phyloP scores from a whole-genome alignment of 2,113 vertebrate species.

The Heterocephalus glaber region DNA sequence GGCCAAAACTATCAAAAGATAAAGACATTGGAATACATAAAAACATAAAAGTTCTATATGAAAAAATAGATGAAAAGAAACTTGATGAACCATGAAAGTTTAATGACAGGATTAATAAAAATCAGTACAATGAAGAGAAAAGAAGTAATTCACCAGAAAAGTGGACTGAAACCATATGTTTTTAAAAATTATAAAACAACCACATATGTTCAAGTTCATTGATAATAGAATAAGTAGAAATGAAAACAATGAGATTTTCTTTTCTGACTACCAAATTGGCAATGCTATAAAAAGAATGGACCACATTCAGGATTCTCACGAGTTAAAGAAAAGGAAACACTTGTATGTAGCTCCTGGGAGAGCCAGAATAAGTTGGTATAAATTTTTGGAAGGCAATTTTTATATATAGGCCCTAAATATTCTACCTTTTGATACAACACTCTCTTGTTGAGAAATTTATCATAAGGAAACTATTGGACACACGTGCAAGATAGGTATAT shows the following conservation, averaged over 20 bases:
- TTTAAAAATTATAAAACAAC: slow-evolving; percentile 43
- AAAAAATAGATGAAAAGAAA: slow-evolving; percentile 10
- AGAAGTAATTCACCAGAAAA: slow-evolving; percentile 12
- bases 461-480: background rate
- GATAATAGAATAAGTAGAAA: slow-evolving; percentile 12
- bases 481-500: background rate
- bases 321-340: background rate
- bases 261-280: background rate
- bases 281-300: background rate
- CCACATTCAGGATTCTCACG: background rate
- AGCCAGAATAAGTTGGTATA: background rate
- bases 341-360: background rate
- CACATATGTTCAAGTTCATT: background rate
- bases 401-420: background rate
- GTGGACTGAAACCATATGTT: background rate
- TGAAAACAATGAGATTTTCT: background rate
- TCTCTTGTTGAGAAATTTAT: background rate
- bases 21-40: background rate
- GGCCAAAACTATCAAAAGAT: background rate
- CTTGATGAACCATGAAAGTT: background rate
- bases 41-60: background rate
- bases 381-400: background rate
- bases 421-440: slow-evolving; percentile 14
- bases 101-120: slow-evolving; percentile 22
- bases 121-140: background rate